Conservation (phyloP, 2,888 invertebrate genomes). For the Nesidiocoris tenuis region DNA sequence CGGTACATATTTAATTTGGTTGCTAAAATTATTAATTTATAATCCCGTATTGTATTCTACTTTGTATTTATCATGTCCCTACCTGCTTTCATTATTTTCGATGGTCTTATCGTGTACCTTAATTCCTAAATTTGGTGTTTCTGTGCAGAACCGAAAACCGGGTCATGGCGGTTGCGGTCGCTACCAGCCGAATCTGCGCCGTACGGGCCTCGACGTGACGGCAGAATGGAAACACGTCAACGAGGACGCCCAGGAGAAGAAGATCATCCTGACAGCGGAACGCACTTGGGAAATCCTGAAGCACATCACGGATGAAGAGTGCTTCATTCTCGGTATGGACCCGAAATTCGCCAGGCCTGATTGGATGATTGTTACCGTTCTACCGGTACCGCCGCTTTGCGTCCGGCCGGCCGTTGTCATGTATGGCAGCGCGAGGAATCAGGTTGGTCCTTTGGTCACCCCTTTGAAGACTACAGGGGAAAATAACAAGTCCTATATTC, state of each 20-base stretch:
- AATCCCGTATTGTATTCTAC: no score
- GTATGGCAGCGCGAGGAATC: slow-evolving; percentile 98
- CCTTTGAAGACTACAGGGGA: no score
- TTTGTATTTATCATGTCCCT: no score
- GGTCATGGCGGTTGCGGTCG: slow-evolving; percentile 96
- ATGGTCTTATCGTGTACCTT: background rate
- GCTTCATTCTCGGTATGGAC: slow-evolving; percentile 91
- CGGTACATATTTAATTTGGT: no score
- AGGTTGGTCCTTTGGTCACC: slow-evolving; percentile 51
- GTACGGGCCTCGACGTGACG: slow-evolving; percentile 86
- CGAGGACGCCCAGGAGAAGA: slow-evolving; percentile 97
- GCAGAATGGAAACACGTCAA: slow-evolving; percentile 99
- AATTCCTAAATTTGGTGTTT: no score
- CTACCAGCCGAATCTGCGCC: slow-evolving; percentile 89
- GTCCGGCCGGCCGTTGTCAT: slow-evolving; percentile 98
- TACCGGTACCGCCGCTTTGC: slow-evolving; percentile 94
- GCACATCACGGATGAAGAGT: slow-evolving; percentile 80
- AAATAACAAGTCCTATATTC: no score
- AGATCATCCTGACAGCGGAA: slow-evolving; percentile 90
- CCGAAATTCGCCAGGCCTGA: slow-evolving; percentile 96
- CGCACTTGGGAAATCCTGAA: slow-evolving; percentile 87
- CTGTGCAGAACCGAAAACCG: slow-evolving; percentile 59
- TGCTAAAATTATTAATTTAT: no score
- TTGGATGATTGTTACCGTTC: slow-evolving; percentile 98
- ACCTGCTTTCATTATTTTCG: background rate